phyloP scores from a whole-genome alignment of 2,797 vertebrate genomes.

The Cuculus canorus region DNA sequence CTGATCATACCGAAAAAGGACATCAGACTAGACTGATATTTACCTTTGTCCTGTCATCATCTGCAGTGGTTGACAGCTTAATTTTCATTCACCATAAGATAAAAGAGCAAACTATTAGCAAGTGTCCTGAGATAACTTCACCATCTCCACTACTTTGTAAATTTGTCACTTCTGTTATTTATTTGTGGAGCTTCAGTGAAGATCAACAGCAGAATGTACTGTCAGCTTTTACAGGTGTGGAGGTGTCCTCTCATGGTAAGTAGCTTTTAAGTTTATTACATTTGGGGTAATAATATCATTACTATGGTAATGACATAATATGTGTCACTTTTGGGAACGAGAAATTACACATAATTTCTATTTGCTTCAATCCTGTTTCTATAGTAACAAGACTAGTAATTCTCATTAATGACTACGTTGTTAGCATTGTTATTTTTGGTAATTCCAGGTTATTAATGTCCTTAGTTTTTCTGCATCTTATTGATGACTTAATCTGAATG shows the following conservation, averaged over 20 bases:
- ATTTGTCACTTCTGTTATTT: not conserved
- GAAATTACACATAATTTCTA: slow-evolving; percentile 69
- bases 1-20: slow-evolving; percentile 21
- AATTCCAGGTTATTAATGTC: slow-evolving; percentile 67
- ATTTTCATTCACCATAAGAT: slow-evolving; percentile 14
- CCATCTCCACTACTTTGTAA: not conserved
- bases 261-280: slow-evolving; percentile 55
- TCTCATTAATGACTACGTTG: slow-evolving; percentile 71
- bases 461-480: slow-evolving; percentile 33
- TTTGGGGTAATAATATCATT: slow-evolving; percentile 68
- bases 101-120: slow-evolving; percentile 26
- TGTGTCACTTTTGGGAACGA: slow-evolving; percentile 67
- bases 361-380: slow-evolving; percentile 72
- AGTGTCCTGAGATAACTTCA: slow-evolving; percentile 26
- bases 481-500: slow-evolving; percentile 17
- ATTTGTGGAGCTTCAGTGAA: not conserved
- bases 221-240: slow-evolving; percentile 44
- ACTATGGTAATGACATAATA: slow-evolving; percentile 69
- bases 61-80: not conserved
- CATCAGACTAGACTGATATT: not conserved
- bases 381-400: slow-evolving; percentile 74
- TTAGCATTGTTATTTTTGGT: slow-evolving; percentile 71
- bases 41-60: slow-evolving; percentile 33
- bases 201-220: not conserved
- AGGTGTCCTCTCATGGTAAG: slow-evolving; percentile 38